phyloP scores from a whole-genome alignment of 2,113 vertebrate genomes.

The Limnothrissa miodon region DNA sequence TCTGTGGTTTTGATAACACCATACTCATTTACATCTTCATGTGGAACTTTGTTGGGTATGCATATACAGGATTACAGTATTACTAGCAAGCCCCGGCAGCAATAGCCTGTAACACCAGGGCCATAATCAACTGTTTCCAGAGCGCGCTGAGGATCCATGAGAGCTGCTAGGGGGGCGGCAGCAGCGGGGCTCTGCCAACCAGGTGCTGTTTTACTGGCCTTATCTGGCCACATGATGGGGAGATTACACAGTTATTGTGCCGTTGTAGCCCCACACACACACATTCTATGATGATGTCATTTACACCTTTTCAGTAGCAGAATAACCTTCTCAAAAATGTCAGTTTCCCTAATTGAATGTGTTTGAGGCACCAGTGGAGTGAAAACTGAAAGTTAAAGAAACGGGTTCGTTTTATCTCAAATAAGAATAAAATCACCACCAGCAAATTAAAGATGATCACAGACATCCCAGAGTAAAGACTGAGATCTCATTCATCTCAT shows the following conservation, averaged over 20 bases:
- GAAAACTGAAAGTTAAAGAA: neutral
- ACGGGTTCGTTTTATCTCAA: neutral
- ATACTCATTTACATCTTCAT: neutral
- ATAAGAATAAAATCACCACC: too few relatives aligned
- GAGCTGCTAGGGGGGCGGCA: conserved; percentile 26
- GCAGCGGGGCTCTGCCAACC: conserved; percentile 24
- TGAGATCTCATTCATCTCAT: too few relatives aligned
- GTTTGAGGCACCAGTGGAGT: neutral
- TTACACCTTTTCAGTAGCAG: conserved; percentile 18
- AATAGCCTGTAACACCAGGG: conserved; percentile 32
- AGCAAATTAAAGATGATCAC: too few relatives aligned
- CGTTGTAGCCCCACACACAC: conserved; percentile 11
- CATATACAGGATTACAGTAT: conserved; percentile 4
- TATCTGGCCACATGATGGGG: conserved; percentile 28
- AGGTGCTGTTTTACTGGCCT: conserved; percentile 23
- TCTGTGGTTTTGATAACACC: neutral
- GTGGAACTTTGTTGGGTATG: neutral
- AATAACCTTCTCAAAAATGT: conserved; percentile 33
- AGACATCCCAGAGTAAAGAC: too few relatives aligned
- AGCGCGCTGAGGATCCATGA: conserved; percentile 26
- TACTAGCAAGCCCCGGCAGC: conserved; percentile 15
- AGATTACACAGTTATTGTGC: conserved; percentile 27
- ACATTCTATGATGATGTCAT: neutral
- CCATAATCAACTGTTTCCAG: conserved; percentile 36
- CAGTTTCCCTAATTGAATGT: conserved; percentile 15